Base-by-base conservation (phyloP, 92 coral and sea anemone species). In the Palythoa grandis region DNA sequence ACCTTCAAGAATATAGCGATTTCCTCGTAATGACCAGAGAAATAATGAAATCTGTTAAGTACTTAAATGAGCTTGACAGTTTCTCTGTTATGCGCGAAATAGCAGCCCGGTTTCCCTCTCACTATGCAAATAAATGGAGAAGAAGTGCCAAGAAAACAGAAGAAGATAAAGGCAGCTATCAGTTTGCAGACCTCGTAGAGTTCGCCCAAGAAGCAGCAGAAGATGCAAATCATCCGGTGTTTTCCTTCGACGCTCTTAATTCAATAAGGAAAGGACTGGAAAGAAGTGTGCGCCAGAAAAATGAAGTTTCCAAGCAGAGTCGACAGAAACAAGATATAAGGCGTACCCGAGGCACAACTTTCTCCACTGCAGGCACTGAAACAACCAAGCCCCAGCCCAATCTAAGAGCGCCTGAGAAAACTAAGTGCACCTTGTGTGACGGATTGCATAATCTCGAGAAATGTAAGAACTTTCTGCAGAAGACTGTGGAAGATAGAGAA, bases 401-500 rank as follows among this genome's bases (percentile, higher is more conserved):
- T 20, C 7, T 2, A 10, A 63, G 69, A 24, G 69, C 69, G 69
- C 69, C 69, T 63, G 69, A 63, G 9, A 10, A 63, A 4, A 10
- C 9, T 2, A 63, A 63, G 25, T 63, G 69, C 57, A 38, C 57
- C 16, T 11, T 73, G 9, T 89, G 89, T 83, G 40, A 72, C 13
- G 83, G 82, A 25, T 3, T 37, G 22, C 89, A 86, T 50, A 50
- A 20, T 2, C 69, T 92, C 35, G 90, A 61, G 17, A 75, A 82
- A 11, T 92, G 94, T 83, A 75, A 89, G 80, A 40, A 56, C 37
- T 92, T 92, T 76, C 67, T 87, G 16, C 82, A 56, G 65, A 91
- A 88, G 84, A 7, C 90, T 16, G 88, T 87, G 40, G 53, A 84
- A 13, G 92, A 88, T 58, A 82, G 92, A 61, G 84, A 35, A 40